These are phyloP conservation scores for Megalopta genalis DNA, from an alignment of 1,140 invertebrate species.

Conservation along the genomic window DNA sequence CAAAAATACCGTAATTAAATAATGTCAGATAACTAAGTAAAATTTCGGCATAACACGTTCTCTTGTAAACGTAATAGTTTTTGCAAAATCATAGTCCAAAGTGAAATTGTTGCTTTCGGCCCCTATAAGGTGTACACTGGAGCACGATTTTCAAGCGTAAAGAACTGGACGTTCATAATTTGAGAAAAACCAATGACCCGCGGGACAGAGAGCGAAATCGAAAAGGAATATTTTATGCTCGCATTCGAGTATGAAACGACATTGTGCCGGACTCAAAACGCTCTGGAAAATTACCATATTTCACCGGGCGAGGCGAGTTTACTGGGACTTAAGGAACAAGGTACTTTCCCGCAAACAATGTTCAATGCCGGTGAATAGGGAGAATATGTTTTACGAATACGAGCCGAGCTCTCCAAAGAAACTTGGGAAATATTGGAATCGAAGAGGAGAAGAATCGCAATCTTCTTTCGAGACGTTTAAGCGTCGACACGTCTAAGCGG, in stretches of 20 bases:
- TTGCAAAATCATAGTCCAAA: no score
- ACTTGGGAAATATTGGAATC: conserved; percentile 16
- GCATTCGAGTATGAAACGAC: background rate
- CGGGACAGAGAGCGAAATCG: no score
- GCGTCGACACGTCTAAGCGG: conserved; percentile 1
- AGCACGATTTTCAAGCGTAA: no score
- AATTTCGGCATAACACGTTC: no score
- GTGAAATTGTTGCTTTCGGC: no score
- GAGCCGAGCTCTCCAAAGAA: background rate
- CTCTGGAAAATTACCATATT: background rate
- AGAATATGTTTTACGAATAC: background rate
- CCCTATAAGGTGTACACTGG: no score
- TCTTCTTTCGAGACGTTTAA: conserved; percentile 28
- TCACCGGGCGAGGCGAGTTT: background rate
- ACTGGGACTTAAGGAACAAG: background rate
- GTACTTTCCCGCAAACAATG: background rate
- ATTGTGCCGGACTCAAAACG: background rate
- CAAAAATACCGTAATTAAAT: no score
- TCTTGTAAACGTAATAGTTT: no score
- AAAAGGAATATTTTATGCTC: background rate
- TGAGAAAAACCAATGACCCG: no score
- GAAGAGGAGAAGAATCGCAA: conserved; percentile 10
- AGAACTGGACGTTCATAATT: no score
- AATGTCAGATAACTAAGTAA: no score
- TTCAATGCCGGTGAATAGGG: background rate